Base-by-base conservation (phyloP, 2,113 vertebrate species). In the Holacanthus passer region DNA sequence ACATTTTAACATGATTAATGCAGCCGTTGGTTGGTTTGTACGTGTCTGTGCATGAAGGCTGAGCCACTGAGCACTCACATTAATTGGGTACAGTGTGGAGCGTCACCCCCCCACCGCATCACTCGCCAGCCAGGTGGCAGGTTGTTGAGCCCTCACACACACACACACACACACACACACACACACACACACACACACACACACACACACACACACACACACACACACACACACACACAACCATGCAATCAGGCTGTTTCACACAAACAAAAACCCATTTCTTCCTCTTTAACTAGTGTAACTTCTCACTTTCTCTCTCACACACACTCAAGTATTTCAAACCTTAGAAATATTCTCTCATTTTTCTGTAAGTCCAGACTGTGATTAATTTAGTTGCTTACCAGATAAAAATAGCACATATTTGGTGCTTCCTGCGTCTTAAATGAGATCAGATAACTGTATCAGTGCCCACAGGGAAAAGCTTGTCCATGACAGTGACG, bases 51-150 rank as follows among this genome's bases (percentile, higher is more conserved):
- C 35, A 13, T 77, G 4, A 65, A 14, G 20, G 29, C 27, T 32
- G 12, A 52, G 19, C 58, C 73, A 59, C 32, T 16, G 77, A 87
- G 87, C 90, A 91, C 90, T 91, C 75, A 83, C 79, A 43, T 47
- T 80, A 90, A 91, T 91, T 91, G 79, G 80, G 79, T 79, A 83
- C 79, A 81, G 58, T 45, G 29, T 74, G 70, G 76, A 73, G 17
- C 64, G 43, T 58, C 29, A 29, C 1, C 39, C 45, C 62, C 47
- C 41, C 59, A 45, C 43, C 11, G 35, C 55, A 77, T 84, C 87
- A 85, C 79, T 83, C 77, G 9, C 27, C 81, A 82, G 10, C 65
- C 77, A 48, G 79, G 65, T 85, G 82, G 69, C 73, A 74, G 16
- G 41, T 53, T 67, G 63, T 14, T 73, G 71, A 68, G n/a, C 17